These are phyloP conservation scores for Drosophila nr. fundita DNA, from an alignment of 2,888 invertebrate genomes.

Conservation along the genomic window DNA sequence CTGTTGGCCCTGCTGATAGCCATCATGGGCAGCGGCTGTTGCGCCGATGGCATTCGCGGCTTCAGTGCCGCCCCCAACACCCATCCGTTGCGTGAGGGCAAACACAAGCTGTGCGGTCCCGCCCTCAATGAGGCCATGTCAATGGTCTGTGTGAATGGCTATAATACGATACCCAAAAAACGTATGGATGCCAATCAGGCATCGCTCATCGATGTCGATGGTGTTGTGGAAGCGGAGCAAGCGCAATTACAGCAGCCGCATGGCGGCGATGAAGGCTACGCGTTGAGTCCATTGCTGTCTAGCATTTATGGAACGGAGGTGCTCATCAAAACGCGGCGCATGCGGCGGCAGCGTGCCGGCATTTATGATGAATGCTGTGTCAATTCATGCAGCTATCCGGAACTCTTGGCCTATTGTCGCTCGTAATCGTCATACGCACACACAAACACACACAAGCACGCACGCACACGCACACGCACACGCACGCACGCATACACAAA, in stretches of 20 bases:
- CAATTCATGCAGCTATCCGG: conserved; percentile 62
- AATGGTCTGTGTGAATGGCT: conserved; percentile 65
- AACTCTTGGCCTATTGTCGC: conserved; percentile 70
- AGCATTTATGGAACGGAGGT: conserved; percentile 59
- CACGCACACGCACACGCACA: conserved; percentile 4
- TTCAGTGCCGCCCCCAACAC: neutral
- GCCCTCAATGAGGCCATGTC: conserved; percentile 64
- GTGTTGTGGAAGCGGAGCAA: neutral
- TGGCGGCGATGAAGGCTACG: conserved; percentile 8
- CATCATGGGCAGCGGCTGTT: conserved; percentile 21
- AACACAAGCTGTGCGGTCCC: conserved; percentile 71
- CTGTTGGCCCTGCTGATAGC: conserved; percentile 27
- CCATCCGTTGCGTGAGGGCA: conserved; percentile 49
- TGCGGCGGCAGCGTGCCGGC: conserved; percentile 49
- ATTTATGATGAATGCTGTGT: conserved; percentile 76
- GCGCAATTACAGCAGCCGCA: conserved; percentile 10
- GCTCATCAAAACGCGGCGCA: conserved; percentile 65
- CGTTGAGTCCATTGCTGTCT: conserved; percentile 59
- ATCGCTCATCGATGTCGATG: neutral
- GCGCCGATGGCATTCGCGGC: conserved; percentile 5
- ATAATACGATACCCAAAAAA: conserved; percentile 52
- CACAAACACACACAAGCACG: neutral
- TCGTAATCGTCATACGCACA: conserved; percentile 18
- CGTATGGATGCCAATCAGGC: conserved; percentile 9
- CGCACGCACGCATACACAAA: neutral